Base-by-base conservation (phyloP, 2,113 vertebrate species). In the Salvelinus sp. region DNA sequence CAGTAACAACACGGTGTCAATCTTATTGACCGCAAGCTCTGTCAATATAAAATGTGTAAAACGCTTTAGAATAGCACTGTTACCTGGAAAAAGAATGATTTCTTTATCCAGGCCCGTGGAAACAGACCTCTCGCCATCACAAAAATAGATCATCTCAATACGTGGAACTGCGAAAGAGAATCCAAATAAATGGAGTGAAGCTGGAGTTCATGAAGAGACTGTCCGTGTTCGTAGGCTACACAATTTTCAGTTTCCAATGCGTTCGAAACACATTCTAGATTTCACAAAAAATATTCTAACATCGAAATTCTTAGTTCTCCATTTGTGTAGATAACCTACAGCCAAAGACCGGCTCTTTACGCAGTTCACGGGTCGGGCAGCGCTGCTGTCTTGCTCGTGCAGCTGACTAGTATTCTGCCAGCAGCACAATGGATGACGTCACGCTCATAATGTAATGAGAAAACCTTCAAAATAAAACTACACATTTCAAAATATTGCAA, bases 61-160 rank as follows among this genome's bases (percentile, higher is more conserved):
- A 30, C 9, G 14, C 50, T 18, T 54, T 62, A 22, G 12, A 18
- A 30, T 16, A 44, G 12, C 3, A 68, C 7, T 68, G 28, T 85
- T 95, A 97, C 96, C 95, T 97, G 96, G 83, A 95, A 93, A 85
- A 93, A 93, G 82, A 89, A 94, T 66, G 94, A 94, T 89, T 95
- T 97, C 87, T 94, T 95, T 74, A 96, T 92, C 95, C 96, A 96
- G 94, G 95, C 94, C 92, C 95, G 94, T 91, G 95, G 90, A 92
- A 96, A 93, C 90, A 97, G 93, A 92, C 92, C 93, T 93, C 93
- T 96, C 94, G 96, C 96, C 96, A 98, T 98, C 91, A 94, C 92
- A 94, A 78, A 91, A 94, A 93, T 90, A 76, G 92, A 92, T 94
- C 96, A 97, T 97, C 85, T 92, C 95, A 95, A 90, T 91, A 86